Evolutionary conservation across 92 coral and sea anemone genomes (phyloP).

Genomic region (Parazoanthus swiftii): DNA sequence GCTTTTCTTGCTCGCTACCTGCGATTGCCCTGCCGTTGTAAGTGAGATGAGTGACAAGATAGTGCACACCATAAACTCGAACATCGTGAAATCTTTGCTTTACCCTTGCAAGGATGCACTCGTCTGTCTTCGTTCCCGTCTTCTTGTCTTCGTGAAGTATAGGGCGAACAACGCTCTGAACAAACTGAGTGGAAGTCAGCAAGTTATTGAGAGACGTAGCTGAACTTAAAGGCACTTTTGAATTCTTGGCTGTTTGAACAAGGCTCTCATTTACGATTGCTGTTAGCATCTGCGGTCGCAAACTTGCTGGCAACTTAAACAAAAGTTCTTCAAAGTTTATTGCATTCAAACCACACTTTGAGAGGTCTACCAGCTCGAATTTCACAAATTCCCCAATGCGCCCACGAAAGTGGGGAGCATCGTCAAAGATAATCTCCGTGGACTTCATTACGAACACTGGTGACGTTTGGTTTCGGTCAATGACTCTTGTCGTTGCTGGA

Average conservation of each 20-base stretch:
- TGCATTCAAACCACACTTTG: conserved; percentile 22
- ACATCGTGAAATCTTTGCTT: conserved; percentile 41
- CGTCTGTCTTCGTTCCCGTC: conserved; percentile 23
- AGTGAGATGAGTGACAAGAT: conserved; percentile 46
- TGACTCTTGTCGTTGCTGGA: conserved; percentile 49
- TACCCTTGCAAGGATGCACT: conserved; percentile 14
- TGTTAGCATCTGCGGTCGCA: conserved; percentile 61
- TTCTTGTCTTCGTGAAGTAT: conserved; percentile 57
- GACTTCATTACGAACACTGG: conserved; percentile 52
- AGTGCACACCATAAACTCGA: conserved; percentile 36
- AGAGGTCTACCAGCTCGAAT: conserved; percentile 43
- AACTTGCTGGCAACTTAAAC: conserved; percentile 43
- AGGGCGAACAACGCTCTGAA: conserved; percentile 58
- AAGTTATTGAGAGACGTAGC: conserved; percentile 37
- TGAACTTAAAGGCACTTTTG: background rate
- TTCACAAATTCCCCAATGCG: conserved; percentile 40
- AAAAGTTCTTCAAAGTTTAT: conserved; percentile 52
- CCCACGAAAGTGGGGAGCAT: conserved; percentile 66
- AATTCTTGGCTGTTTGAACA: background rate
- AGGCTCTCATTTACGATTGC: conserved; percentile 50
- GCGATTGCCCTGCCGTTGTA: conserved; percentile 37
- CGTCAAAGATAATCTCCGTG: conserved; percentile 50
- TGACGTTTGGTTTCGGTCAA: too few species aligned
- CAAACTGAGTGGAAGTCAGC: conserved; percentile 51
- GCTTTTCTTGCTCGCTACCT: conserved; percentile 50